Base-by-base conservation (phyloP, 2,888 invertebrate genomes). In the Drosophila lutescens region DNA sequence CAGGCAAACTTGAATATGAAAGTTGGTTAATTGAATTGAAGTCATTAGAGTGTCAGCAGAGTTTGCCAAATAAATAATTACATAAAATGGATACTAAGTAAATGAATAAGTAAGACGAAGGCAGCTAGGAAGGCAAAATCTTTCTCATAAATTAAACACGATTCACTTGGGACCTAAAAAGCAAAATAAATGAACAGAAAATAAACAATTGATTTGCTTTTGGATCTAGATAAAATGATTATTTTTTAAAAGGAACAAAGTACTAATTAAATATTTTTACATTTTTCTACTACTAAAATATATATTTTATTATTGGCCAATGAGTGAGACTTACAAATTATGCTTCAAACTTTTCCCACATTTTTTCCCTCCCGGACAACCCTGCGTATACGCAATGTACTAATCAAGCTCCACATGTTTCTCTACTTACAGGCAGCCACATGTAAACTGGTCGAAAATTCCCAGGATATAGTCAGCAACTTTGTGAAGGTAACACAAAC, bases 1-100 rank as follows among this genome's bases (percentile, higher is more conserved):
- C 34, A 20, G 55, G 8, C 40, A 34, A 47, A 54, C 38, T 47
- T 66, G 68, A 47, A 55, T 66, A 47, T 68, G 55, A 68, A 67
- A 55, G 68, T 66, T 67, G 55, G 68, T 66, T 66, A 66, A 66
- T 66, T 66, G 66, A 66, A 66, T 66, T 66, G 40, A 46, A 55
- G 47, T 67, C 65, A 54, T 40, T 47, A 40, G 46, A n/a, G 40
- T 54, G 26, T 10, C 55, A n/a, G 20, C 17, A 47, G 53, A 63
- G 66, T 26, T 34, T 15, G 6, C 36, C 15, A 32, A 46, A 34
- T 40, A 47, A 46, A 51, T 53, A 40, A 61, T 17, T 32, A 61
- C 61, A 38, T 44, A 66, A 46, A 63, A 63, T 44, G 15, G 44
- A 65, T 65, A 65, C 66, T 65, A 32, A 54, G 47, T 66, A 67